Evolutionary conservation across 2,797 vertebrate species (phyloP), one percentile per base, ranked within the genome.

Genomic region (Parambassis ranga): DNA sequence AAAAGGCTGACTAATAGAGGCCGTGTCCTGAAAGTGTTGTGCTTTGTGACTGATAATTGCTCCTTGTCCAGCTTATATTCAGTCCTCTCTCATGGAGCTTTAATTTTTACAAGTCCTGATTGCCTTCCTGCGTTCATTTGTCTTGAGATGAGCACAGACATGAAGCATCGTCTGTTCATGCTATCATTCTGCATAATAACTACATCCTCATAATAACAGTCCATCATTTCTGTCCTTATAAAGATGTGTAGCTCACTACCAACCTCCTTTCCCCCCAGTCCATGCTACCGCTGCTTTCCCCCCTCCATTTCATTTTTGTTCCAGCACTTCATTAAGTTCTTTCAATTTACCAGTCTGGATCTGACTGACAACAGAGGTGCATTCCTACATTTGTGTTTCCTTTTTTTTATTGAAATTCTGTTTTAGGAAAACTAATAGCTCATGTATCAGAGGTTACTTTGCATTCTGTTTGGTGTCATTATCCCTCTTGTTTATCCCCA

Each of bases 51-150:
- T 65, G 64, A 81, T 87, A 89, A 89, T 82, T 82, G 68, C 72
- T 86, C 79, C 89, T 83, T 79, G 73, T 86, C 70, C 42, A 59
- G 63, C 75, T 72, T 71, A 62, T 69, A 70, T 78, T 85, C 51
- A 23, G 51, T 74, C 37, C 63, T 79, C 66, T 86, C 76, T 63
- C 71, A 77, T 56, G 8, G 67, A 77, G 69, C 60, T 81, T 78
- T 83, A 77, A 65, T 85, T 84, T n/a, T 43, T 47, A 46, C 20
- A 5, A 74, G 70, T 77, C 60, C 60, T 82, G 81, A 84, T 80
- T 77, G 79, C 65, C 55, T 74, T 48, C 53, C 65, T 65, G 46
- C 75, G 52, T 75, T 83, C 70, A 78, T 81, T 86, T 81, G 69
- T 79, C 57, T 85, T 65, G 46, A 70, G 43, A 71, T 4, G 28